phyloP scores from a whole-genome alignment of 2,797 vertebrate genomes.

The Melanotaenia parkinsoni region DNA sequence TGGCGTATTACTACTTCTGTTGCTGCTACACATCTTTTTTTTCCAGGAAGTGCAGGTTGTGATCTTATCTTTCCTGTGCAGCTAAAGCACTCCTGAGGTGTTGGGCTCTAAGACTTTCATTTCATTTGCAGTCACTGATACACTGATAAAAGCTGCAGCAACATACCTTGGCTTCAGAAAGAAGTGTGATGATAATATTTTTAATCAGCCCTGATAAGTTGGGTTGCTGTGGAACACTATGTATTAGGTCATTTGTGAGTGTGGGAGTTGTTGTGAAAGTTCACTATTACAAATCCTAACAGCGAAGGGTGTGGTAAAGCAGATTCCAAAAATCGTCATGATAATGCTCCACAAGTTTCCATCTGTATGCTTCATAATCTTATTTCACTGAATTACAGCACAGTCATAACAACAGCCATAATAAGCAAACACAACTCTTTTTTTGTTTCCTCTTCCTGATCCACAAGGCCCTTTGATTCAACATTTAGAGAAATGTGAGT shows the following conservation, averaged over 20 bases:
- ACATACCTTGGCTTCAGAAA: not conserved
- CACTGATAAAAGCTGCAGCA: conserved; percentile 32
- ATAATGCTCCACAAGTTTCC: conserved; percentile 11
- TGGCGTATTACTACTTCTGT: not conserved
- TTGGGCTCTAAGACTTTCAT: conserved; percentile 27
- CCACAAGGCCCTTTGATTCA: conserved; percentile 16
- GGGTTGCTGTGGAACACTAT: not conserved
- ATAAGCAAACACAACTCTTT: not conserved
- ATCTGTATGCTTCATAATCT: conserved; percentile 16
- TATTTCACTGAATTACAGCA: conserved; percentile 27
- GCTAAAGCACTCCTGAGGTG: conserved; percentile 33
- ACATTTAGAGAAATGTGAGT: conserved; percentile 26
- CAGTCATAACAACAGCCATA: conserved; percentile 16
- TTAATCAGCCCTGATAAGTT: conserved; percentile 8
- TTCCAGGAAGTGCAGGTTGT: conserved; percentile 57
- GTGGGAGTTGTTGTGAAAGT: conserved; percentile 5
- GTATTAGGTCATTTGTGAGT: conserved; percentile 21
- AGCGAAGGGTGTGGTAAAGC: conserved; percentile 10
- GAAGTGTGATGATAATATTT: not conserved
- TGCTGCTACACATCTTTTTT: not conserved
- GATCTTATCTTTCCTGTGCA: conserved; percentile 57
- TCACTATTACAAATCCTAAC: not conserved
- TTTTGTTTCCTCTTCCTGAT: not conserved
- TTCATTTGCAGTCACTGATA: conserved; percentile 59
- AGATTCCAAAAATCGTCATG: conserved; percentile 25